Conservation (phyloP, 1,140 invertebrate species). For the Drosophila suzukii region DNA sequence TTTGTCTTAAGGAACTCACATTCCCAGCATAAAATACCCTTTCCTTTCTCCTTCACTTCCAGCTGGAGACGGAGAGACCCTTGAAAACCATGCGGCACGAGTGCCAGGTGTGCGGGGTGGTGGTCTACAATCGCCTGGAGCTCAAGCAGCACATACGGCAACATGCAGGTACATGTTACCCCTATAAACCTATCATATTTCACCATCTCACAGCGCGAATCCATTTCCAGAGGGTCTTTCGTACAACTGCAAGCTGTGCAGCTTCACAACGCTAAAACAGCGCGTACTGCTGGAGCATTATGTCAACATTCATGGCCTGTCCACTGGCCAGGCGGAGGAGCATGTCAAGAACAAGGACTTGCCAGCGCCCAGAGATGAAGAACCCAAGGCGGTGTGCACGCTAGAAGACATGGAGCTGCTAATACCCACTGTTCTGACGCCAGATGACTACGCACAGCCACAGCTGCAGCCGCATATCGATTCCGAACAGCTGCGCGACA, state of each 20-base stretch:
- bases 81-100: conserved; percentile 45
- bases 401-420: conserved; percentile 67
- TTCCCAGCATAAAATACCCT: background rate
- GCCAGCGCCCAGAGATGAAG: background rate
- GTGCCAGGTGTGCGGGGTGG: conserved; percentile 62
- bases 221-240: conserved; percentile 47
- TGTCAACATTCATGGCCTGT: conserved; percentile 31
- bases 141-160: conserved; percentile 71
- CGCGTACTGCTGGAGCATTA: conserved; percentile 62
- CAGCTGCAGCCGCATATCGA: conserved; percentile 52
- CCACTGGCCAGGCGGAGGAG: conserved; percentile 46
- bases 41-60: conserved; percentile 2
- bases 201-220: background rate
- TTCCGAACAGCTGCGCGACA: conserved; percentile 52
- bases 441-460: conserved; percentile 59
- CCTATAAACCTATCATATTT: background rate
- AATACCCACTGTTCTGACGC: conserved; percentile 62
- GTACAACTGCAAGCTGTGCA: conserved; percentile 66
- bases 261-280: conserved; percentile 58
- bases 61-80: background rate
- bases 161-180: conserved; percentile 58
- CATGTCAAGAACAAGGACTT: conserved; percentile 40
- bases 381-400: conserved; percentile 56
- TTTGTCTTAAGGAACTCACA: background rate
- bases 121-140: conserved; percentile 60